Percentiles rank a stretch among this genome's conserved stretches.
These are phyloP conservation scores for Acanthurus leucopareius DNA, from an alignment of 2,797 vertebrate genomes.

Conservation along the genomic window DNA sequence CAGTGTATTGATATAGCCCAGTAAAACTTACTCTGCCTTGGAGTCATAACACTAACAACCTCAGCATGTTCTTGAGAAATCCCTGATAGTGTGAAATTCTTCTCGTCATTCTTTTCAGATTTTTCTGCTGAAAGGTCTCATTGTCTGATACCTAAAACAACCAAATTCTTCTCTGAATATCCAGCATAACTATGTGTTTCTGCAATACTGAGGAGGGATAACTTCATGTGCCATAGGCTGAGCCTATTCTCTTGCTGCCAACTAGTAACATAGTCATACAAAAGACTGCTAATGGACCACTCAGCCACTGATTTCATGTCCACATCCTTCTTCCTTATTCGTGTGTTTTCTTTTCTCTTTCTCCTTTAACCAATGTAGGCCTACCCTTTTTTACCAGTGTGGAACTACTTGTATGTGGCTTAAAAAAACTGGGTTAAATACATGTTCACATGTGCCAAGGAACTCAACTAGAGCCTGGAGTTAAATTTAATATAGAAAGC, in stretches of 20 bases:
- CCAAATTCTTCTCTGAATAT: background rate
- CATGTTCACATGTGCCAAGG: slow-evolving; percentile 37
- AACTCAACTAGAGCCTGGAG: slow-evolving; percentile 47
- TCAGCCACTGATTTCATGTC: slow-evolving; percentile 7
- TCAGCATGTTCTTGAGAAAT: slow-evolving; percentile 5
- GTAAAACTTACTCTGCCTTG: slow-evolving; percentile 9
- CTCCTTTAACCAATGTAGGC: background rate
- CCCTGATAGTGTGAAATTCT: slow-evolving; percentile 30
- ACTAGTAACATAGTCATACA: background rate
- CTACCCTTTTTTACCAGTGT: no score
- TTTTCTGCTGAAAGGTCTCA: slow-evolving; percentile 11
- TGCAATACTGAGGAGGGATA: background rate
- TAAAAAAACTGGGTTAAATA: slow-evolving; percentile 48
- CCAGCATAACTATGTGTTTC: background rate
- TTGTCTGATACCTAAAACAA: background rate
- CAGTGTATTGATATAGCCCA: background rate
- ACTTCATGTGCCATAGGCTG: background rate
- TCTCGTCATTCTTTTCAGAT: slow-evolving; percentile 28
- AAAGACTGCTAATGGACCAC: background rate
- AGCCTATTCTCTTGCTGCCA: background rate
- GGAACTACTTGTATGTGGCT: background rate
- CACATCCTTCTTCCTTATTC: slow-evolving; percentile 14
- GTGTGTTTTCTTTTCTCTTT: slow-evolving; percentile 5
- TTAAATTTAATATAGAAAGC: slow-evolving; percentile 68
- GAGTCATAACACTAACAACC: slow-evolving; percentile 20